phyloP scores from a whole-genome alignment of 2,888 invertebrate genomes.

The Achlya flavicornis region DNA sequence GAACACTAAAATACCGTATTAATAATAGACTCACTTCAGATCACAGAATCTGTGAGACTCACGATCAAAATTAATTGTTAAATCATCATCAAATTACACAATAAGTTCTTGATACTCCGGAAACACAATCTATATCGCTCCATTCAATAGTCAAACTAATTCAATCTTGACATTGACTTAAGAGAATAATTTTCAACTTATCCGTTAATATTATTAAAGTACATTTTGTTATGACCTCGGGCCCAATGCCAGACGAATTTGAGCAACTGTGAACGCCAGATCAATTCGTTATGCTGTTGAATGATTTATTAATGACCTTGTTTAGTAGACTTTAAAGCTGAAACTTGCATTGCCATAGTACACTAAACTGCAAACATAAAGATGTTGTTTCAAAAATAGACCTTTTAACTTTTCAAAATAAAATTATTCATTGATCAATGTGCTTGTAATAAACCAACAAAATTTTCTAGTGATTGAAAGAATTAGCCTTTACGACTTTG shows the following conservation, averaged over 20 bases:
- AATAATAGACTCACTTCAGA: too few species aligned
- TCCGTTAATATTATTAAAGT: slow-evolving; percentile 24
- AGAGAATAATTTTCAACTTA: slow-evolving; percentile 36
- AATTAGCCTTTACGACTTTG: background rate
- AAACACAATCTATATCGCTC: too few species aligned
- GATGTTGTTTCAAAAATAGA: background rate
- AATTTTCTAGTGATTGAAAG: background rate
- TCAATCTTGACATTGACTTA: slow-evolving; percentile 35
- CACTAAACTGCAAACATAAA: background rate
- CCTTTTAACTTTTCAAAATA: background rate
- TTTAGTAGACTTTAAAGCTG: background rate
- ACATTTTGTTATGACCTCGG: slow-evolving; percentile 35
- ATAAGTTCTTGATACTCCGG: too few species aligned
- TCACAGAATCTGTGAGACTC: too few species aligned
- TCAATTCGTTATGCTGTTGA: too few species aligned
- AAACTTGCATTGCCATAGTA: background rate
- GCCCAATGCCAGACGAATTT: slow-evolving; percentile 39
- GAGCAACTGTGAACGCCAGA: slow-evolving; percentile 12
- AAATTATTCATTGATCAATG: background rate
- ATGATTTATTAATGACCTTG: background rate
- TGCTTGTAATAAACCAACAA: slow-evolving; percentile 13
- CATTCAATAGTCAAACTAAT: background rate
- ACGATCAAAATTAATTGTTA: too few species aligned
- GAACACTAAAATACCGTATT: too few species aligned
- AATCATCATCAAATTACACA: too few species aligned